These are phyloP conservation scores for Peromyscus attwateri DNA, from an alignment of 2,797 vertebrate species.

Conservation along the genomic window DNA sequence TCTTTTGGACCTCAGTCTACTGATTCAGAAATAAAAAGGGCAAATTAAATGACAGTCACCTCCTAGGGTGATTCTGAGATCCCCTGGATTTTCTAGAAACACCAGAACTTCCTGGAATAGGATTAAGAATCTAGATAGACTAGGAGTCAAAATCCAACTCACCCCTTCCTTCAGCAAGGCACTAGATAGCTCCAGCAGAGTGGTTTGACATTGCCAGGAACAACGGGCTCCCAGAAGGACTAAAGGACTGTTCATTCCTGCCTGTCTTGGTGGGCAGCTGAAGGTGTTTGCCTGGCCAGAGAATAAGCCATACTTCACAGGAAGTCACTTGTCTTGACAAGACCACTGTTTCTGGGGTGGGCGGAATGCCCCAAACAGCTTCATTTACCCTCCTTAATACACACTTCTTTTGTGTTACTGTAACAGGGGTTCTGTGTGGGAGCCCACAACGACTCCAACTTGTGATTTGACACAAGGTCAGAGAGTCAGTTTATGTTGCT, in stretches of 20 bases:
- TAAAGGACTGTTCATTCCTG: neutral
- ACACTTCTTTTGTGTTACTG: neutral
- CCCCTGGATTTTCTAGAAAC: slow-evolving; percentile 6
- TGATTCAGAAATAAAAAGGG: slow-evolving; percentile 35
- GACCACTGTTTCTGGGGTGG: neutral
- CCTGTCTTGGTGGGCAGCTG: neutral
- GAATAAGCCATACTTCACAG: fast-evolving
- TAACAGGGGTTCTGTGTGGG: neutral
- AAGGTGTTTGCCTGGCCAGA: neutral
- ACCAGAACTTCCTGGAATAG: slow-evolving; percentile 20
- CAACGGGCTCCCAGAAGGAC: no score
- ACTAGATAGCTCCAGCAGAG: neutral
- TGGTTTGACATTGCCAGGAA: neutral
- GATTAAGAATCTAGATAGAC: neutral
- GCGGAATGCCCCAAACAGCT: neutral
- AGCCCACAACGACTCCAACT: no score
- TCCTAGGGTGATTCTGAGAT: slow-evolving; percentile 28
- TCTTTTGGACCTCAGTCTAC: neutral
- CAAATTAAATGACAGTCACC: neutral
- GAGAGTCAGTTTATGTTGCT: no score
- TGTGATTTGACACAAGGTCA: no score
- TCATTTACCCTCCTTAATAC: neutral
- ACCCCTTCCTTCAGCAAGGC: neutral
- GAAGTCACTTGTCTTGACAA: neutral
- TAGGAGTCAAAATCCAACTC: neutral